phyloP scores from a whole-genome alignment of 92 coral and sea anemone species.

The Porites lobata region DNA sequence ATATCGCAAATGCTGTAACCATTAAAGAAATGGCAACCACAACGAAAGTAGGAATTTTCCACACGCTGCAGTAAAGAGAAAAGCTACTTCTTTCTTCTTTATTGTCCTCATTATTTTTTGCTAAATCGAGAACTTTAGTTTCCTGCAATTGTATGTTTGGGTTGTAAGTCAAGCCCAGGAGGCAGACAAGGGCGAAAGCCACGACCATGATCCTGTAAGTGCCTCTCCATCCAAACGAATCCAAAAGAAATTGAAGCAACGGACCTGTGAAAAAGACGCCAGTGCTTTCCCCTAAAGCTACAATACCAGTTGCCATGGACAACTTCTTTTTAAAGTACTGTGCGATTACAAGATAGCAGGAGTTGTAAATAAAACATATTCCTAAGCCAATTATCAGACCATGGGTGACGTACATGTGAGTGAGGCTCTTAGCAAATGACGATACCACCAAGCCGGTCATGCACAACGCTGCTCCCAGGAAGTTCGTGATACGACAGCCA shows the following conservation, averaged over 20 bases:
- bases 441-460: slow-evolving; percentile 24
- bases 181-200: slow-evolving; percentile 10
- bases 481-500: no score
- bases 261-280: no score
- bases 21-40: background rate
- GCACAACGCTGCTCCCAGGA: slow-evolving; percentile 14
- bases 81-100: background rate
- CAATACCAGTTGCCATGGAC: no score
- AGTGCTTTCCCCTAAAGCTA: no score
- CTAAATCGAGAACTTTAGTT: no score
- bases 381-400: slow-evolving; percentile 50
- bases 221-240: slow-evolving; percentile 57
- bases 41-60: slow-evolving; percentile 16
- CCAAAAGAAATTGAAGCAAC: slow-evolving; percentile 42
- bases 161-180: slow-evolving; percentile 20
- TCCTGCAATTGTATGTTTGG: background rate
- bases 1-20: slow-evolving; percentile 7
- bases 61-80: slow-evolving; percentile 23
- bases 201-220: slow-evolving; percentile 51
- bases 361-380: background rate
- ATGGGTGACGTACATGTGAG: slow-evolving; percentile 44
- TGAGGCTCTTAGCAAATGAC: slow-evolving; percentile 41
- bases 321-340: no score
- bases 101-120: background rate
- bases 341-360: slow-evolving; percentile 10